Evolutionary conservation across 2,888 invertebrate species (phyloP), one percentile per base, ranked within the genome.

Genomic region (Andrena bucephala): DNA sequence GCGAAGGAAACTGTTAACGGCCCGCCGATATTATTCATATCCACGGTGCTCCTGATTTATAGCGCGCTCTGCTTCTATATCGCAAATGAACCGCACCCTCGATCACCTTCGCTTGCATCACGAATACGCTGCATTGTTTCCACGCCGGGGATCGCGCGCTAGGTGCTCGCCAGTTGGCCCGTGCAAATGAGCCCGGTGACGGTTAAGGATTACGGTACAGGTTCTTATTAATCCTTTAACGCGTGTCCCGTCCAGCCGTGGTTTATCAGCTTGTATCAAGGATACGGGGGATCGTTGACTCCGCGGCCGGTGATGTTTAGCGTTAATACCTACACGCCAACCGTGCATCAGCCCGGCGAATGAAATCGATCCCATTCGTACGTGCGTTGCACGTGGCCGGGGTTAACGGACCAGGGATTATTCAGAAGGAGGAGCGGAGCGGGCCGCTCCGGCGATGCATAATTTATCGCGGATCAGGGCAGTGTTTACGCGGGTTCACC

Each of bases 61-160:
- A 33, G 33, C 10, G 13, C 29, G 13, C 27, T 5, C 20, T 16
- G 8, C 48, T 71, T 77, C 60, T 20, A 6, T 54, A 16, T 66
- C 60, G 52, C 16, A 42, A 70, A 60, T n/a, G 52, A 33, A 65
- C 76, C 76, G 73, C 83, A 31, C 80, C 80, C 54, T 70, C 62
- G 59, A 10, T 27, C 60, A 57, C 20, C 42, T 27, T 27, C 36
- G 50, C 59, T 70, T 57, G 29, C 36, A 65, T 63, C 36, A 24
- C 33, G n/a, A 24, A 33, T 2, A 5, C 33, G 52, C 36, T 13
- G 48, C 42, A 80, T 80, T 76, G 80, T 76, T 60, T 62, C 70
- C 33, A 2, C 59, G 48, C 16, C 24, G 54, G 57, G 7, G 50
- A 50, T 33, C 60, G 33, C n/a, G 16, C 36, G 27, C 8, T 0